Base-by-base conservation (phyloP, 1,140 invertebrate species). In the Aphis gossypii region DNA sequence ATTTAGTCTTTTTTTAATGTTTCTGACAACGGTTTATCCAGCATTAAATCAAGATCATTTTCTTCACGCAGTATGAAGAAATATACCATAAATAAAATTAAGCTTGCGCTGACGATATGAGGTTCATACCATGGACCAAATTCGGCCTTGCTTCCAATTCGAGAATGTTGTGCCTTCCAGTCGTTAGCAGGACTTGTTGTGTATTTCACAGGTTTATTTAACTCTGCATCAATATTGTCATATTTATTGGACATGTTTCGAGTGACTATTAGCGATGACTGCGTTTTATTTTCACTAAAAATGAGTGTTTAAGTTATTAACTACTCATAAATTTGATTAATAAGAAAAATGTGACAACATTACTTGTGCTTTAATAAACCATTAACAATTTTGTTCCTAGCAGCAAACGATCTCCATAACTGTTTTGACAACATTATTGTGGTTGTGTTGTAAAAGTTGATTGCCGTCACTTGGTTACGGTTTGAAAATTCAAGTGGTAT, bases 51-150 rank as follows among this genome's bases (percentile, higher is more conserved):
- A 11, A 92, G n/a, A 54, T 92, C 91, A 8, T 92, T 92, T 84
- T 92, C 91, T 51, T 92, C 91, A 7, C 91, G 76, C 20, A 92
- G 2, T 51, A 92, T 14, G 8, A 82, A 92, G 4, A 92, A 92
- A 51, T 92, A 92, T 25, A 92, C 2, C 76, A 92, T 83, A 23
- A 92, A 92, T 18, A 84, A 0, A 23, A 84, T 30, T 41, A 92
- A 4, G n/a, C 91, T 92, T 11, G 11, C 20, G 18, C 30, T 92
- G 7, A 92, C 76, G 0, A 41, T 3, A 2, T 92, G 91, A 4
- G 76, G 7, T 51, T 92, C 91, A 30, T 92, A 92, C 91, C 91
- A 92, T 38, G 91, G 91, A 51, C 91, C 91, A 18, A 84, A 92
- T 51, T 92, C 91, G 0, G 91, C 91, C 23, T 92, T 84, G 76